Base-by-base conservation (phyloP, 2,113 vertebrate genomes). In the Phalacrocorax pelagicus region DNA sequence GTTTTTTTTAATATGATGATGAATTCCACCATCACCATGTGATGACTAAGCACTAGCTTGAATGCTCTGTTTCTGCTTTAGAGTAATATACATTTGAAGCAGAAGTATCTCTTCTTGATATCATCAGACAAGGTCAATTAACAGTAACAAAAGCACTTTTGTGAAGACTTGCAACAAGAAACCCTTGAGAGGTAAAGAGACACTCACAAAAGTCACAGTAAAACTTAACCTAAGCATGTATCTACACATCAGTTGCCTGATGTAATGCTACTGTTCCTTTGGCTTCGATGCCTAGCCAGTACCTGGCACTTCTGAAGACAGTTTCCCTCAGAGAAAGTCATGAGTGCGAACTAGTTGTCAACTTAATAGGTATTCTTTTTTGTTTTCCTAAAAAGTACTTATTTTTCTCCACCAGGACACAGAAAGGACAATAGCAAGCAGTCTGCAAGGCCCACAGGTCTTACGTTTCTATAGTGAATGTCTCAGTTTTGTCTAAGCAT, bases 191-290 rank as follows among this genome's bases (percentile, higher is more conserved):
- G 4, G 5, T 54, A 34, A 78, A 78, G 13, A n/a, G 34, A 29
- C 0, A 0, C 9, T 92, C 19, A 34, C 32, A 52, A 3, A 61
- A 15, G 16, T 77, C 51, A 32, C 12, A 61, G 2, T 55, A 67
- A 72, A 72, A 77, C 12, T 73, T 9, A 13, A 44, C 5, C 2
- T 59, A 81, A 78, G 12, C 69, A 4, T n/a, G 1, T 55, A 26
- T 58, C 13, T 83, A 20, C 32, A 34, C 8, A 70, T 26, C 17
- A 27, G 3, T 46, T 74, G 17, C 21, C 2, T 4, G 2, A 3
- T 6, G 5, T 47, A 75, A n/a, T 54, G 27, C 8, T n/a, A 2
- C 11, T 54, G 23, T 57, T 17, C 49, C 24, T 58, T 66, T 88
- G 21, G 30, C 54, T 92, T 90, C n/a, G 38, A 4, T 36, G 36